phyloP scores from a whole-genome alignment of 2,113 vertebrate genomes.

The Pelodiscus sinensis region DNA sequence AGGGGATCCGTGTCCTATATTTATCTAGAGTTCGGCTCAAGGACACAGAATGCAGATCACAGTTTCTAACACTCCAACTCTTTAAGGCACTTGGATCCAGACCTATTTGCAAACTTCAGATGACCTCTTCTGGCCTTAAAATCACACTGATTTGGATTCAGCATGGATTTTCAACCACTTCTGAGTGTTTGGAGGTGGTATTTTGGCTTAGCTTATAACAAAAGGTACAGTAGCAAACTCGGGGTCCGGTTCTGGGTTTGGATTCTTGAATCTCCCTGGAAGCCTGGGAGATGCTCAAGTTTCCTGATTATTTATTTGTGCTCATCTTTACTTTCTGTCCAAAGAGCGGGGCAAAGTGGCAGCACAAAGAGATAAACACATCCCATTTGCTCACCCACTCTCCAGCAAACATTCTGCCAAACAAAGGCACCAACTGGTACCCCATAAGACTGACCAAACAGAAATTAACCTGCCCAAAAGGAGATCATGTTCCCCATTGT shows the following conservation, averaged over 20 bases:
- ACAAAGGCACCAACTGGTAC: rapidly evolving
- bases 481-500: neutral
- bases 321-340: neutral
- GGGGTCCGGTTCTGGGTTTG: neutral
- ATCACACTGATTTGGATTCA: rapidly evolving
- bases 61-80: slow-evolving; percentile 13
- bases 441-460: neutral
- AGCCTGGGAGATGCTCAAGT: rapidly evolving
- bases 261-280: neutral
- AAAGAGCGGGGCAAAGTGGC: neutral
- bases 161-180: neutral
- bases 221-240: neutral
- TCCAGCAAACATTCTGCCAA: neutral
- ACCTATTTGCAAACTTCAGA: neutral
- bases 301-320: rapidly evolving
- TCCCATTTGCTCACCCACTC: rapidly evolving
- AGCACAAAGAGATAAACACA: rapidly evolving
- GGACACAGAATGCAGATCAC: neutral
- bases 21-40: neutral
- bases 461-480: rapidly evolving
- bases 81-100: neutral
- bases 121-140: neutral
- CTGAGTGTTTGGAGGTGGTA: neutral
- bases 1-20: neutral
- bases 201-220: neutral